Evolutionary conservation across 2,113 vertebrate species (phyloP).

Genomic region (Pampusana beccarii): DNA sequence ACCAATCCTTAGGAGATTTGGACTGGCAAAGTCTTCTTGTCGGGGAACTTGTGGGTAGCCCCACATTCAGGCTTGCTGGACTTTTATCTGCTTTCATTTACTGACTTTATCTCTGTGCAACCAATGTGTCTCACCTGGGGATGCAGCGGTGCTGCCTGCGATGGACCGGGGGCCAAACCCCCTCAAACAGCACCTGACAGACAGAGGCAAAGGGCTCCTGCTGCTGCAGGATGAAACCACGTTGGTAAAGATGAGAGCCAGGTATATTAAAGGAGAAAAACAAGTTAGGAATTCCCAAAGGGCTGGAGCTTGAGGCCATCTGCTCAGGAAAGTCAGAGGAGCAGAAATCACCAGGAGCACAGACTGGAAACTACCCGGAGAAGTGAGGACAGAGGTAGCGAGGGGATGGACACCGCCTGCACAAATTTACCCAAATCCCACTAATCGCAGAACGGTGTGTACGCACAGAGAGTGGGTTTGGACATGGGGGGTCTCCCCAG

Average conservation of each 20-base stretch:
- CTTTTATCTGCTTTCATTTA: not conserved
- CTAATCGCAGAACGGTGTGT: rapidly evolving
- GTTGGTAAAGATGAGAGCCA: not conserved
- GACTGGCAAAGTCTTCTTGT: not conserved
- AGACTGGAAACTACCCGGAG: not conserved
- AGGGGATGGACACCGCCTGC: not conserved
- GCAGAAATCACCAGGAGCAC: not conserved
- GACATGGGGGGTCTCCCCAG: not conserved
- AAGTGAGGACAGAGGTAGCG: not conserved
- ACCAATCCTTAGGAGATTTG: not conserved
- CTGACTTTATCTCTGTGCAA: not conserved
- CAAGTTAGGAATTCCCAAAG: not conserved
- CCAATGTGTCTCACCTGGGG: not conserved
- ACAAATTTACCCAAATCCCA: not conserved
- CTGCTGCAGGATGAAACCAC: not conserved
- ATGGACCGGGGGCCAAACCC: not conserved
- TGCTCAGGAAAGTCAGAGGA: not conserved
- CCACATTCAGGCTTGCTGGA: not conserved
- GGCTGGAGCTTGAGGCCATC: not conserved
- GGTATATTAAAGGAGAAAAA: not conserved
- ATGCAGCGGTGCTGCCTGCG: not conserved
- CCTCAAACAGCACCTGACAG: not conserved
- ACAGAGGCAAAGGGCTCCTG: not conserved
- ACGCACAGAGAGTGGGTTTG: rapidly evolving
- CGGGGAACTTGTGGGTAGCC: not conserved